Evolutionary conservation across 2,113 vertebrate species (phyloP), one percentile per base, ranked within the genome.

Genomic region (Laticauda laticaudata): DNA sequence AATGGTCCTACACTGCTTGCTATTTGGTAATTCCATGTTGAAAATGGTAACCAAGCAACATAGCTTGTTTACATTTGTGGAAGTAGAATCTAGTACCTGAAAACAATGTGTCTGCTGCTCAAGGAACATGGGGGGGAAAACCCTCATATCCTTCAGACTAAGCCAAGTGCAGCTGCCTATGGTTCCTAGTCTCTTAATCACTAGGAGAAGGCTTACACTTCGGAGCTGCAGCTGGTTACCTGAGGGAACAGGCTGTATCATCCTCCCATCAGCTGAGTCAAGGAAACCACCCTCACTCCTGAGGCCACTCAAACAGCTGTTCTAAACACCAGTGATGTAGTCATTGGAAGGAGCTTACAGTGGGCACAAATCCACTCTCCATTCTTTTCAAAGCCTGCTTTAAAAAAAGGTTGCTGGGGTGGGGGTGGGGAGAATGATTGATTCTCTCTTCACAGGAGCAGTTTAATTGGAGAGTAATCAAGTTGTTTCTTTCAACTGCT

Each of bases 391-490:
- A 81, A 43, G 34, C 14, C 75, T 81, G 75, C 75, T 81, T 21
- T 21, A 81, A 21, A 43, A 34, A 96, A 94, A 93, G 85, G 92
- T 90, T 94, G 69, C 92, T 94, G 90, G 92, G 93, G 57, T 59
- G 5, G 4, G 26, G 59, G 7, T 57, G 64, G 64, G 29, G 64
- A n/a, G 29, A 92, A 61, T 24, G 26, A 88, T 14, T 61, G 88
- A 56, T 10, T 94, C 92, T 51, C 94, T 93, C 93, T 94, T 93
- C 88, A 18, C 93, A 94, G 91, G 92, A 94, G 95, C 92, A 95
- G 91, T 59, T 90, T 95, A 94, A 92, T 96, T 91, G 90, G 93
- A 96, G 88, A 64, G 88, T 90, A 94, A 95, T 94, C 90, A 90
- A 0, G 1, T 51, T 21, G 69, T 90, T 96, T 92, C 91, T 95